Base-by-base conservation (phyloP, 1,140 invertebrate species). In the Episyrphus balteatus region DNA sequence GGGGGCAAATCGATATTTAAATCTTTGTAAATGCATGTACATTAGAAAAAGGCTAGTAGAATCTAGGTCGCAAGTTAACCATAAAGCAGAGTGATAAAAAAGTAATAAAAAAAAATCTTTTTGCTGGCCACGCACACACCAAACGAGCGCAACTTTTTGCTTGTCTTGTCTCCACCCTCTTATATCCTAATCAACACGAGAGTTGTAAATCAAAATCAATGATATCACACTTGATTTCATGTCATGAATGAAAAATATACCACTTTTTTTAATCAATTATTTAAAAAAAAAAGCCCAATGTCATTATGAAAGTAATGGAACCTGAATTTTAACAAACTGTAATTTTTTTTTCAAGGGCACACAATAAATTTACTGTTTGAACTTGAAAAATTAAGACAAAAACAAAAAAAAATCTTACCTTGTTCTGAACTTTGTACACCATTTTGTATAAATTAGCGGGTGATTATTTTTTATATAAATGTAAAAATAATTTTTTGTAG, bases 341-440 rank as follows among this genome's bases (percentile, higher is more conserved):
- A n/a, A 26, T 26, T 26, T 26, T 26, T 26, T 26, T 26, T 26
- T 26, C 21, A 26, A 26, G 11, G 17, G 12, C 21, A 5, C 14
- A 19, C 39, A n/a, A n/a, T n/a, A 19, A 1, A 19, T 18, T 40
- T 41, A 21, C 13, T 21, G 17, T 41, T 13, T 19, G 13, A 10
- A 21, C 18, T 12, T 10, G 10, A n/a, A n/a, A n/a, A n/a, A n/a
- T 21, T 18, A 10, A 17, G 18, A 31, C n/a, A 44, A 8, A 31
- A 11, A 38, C 3, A 32, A 26, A 31, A 6, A 13, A 13, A 44
- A 13, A 12, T 18, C 61, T 63, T 53, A 64, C 61, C 51, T 50
- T 42, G 51, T 55, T 55, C 56, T 61, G 63, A 17, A 64, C 57
- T 42, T 51, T 37, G 54, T 63, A 56, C 47, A 63, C 61, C 61